Evolutionary conservation across 2,888 invertebrate species (phyloP), one percentile per base, ranked within the genome.

Genomic region (Pachycephus smyrnensis): DNA sequence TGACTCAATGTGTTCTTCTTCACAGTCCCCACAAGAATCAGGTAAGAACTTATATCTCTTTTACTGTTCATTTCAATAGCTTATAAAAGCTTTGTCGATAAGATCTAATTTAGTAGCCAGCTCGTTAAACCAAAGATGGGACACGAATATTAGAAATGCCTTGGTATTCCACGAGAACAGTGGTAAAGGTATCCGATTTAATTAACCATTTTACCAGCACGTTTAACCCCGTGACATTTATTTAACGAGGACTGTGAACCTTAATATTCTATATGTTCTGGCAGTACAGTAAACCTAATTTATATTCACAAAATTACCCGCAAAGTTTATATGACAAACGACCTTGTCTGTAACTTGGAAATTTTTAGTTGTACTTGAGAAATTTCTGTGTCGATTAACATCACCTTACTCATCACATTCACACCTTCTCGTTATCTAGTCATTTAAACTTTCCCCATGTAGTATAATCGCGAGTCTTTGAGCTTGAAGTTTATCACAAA

Each of bases 21-120:
- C 97, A 98, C 91, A 98, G 97, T 92, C 96, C 97, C 83, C 98
- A 98, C 90, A 98, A 98, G 92, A 99, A 98, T 92, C 99, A 99
- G 95, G 98, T 98, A 92, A 91, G 90, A 9, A 55, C 9, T 9
- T 23, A 55, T 55, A 55, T 15, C 15, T 40, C 15, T 83, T 68
- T 75, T n/a, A 73, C 69, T 68, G 73, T 76, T 36, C 76, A 76
- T 79, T 76, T 74, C 32, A 69, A 73, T 75, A 33, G 23, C 30
- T 79, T 75, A 36, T 35, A 6, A 40, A 40, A 40, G 6, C 40
- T 6, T 40, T 40, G 40, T 40, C 15, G 1, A 40, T 55, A 55
- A 55, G 9, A 55, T 2, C 23, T 23, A 55, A 23, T 9, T 15
- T 55, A 55, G 23, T 55, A 23, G 23, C 9, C 23, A 6, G 1